Evolutionary conservation across 2,797 vertebrate species (phyloP), one percentile per base, ranked within the genome.

Genomic region (Pelodytes ibericus): DNA sequence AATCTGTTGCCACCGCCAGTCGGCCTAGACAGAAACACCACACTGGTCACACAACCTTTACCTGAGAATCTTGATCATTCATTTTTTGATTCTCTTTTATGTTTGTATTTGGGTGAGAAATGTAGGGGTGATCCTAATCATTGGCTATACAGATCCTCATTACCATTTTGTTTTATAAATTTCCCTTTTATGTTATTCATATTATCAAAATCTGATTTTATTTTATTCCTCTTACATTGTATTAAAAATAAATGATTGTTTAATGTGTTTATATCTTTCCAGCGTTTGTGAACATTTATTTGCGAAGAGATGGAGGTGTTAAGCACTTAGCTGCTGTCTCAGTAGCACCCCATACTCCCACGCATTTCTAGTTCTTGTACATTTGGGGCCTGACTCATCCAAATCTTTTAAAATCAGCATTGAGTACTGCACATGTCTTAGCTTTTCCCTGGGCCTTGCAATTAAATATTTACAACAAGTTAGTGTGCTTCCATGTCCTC

Each of bases 381-480:
- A 73, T 73, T 79, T 79, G 71, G 76, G 70, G 71, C 44, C 58
- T 73, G 76, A 73, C 63, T 71, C 60, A 79, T 72, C 76, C 70
- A 66, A 73, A 79, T 79, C 70, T 79, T 57, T 73, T 79, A 79
- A 73, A 79, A 79, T 79, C 76, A 79, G 70, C 71, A 62, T 16
- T 57, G 71, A 68, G 27, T 16, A 62, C 20, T 39, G 71, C 71
- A 79, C 64, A 68, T 80, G 62, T 49, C 20, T 30, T 67, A 72
- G 77, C 67, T 75, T 67, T 78, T 79, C 75, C 64, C 5, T n/a
- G 20, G 63, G 61, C 61, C 51, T 31, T 13, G 57, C 33, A 56
- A 80, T 82, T 72, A 82, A 82, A 82, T 82, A 82, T 82, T 82
- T 82, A 82, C 58, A 80, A 68, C 41, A 33, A 62, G 60, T 80